These are phyloP conservation scores for Parnassius apollo DNA, from an alignment of 2,888 invertebrate species.

Conservation along the genomic window DNA sequence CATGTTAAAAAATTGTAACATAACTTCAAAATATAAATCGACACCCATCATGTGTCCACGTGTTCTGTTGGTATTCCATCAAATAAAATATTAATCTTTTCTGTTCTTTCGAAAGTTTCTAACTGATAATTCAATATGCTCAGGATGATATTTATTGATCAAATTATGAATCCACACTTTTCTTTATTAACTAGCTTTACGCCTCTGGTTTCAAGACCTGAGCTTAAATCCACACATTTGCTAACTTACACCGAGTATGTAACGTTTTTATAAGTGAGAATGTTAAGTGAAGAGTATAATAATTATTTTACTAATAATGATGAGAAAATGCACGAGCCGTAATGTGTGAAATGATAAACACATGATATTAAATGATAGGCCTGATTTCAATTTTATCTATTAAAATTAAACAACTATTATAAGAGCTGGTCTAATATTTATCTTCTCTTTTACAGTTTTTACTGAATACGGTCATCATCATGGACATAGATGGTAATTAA, in stretches of 20 bases:
- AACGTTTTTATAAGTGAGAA: neutral
- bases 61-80: too few species aligned
- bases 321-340: conserved; percentile 71
- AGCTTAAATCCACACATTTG: neutral
- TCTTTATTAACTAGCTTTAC: too few species aligned
- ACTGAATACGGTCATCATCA: neutral
- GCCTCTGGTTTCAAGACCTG: too few species aligned
- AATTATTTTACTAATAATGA: conserved; percentile 41
- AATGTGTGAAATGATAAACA: conserved; percentile 61
- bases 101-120: too few species aligned
- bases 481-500: too few species aligned
- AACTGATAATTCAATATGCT: conserved; percentile 1
- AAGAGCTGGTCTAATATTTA: neutral
- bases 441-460: neutral
- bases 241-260: too few species aligned
- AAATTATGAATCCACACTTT: conserved; percentile 10
- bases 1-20: too few species aligned
- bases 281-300: too few species aligned
- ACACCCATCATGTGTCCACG: too few species aligned
- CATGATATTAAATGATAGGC: conserved; percentile 57
- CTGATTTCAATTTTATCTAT: conserved; percentile 41
- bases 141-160: conserved; percentile 14
- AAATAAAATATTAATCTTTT: too few species aligned
- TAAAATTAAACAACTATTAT: neutral
- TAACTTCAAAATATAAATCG: too few species aligned